Evolutionary conservation across 2,888 invertebrate genomes (phyloP), one percentile per base, ranked within the genome.

Genomic region (Xanthia togata): DNA sequence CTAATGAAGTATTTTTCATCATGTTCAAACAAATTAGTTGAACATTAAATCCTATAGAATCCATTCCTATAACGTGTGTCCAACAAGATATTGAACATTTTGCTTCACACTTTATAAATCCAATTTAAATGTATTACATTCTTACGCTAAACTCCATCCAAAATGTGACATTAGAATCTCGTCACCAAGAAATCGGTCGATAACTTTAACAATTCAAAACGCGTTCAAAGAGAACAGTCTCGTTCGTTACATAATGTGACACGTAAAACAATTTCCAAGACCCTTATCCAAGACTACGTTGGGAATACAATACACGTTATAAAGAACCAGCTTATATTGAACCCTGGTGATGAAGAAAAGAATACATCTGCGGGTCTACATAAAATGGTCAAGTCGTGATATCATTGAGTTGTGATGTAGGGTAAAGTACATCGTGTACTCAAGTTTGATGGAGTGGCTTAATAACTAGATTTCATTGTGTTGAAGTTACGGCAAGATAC

Each of bases 251-350:
- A 93, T 91, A 93, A 94, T 92, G 92, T 91, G 92, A 93, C 93
- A 94, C 93, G 93, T 94, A 93, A 94, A 94, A 94, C 93, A 94
- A 94, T 94, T 94, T 93, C 92, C 91, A 90, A 91, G 89, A 90
- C 91, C 92, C 93, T 93, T 93, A 93, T 91, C 91, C 90, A 86
- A 89, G 90, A 87, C 90, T 90, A 88, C 90, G 90, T 83, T 84
- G 88, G 72, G 93, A 93, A 93, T 93, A 93, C 92, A 92, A 93
- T 92, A 93, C 91, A 91, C 85, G 88, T 70, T 80, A 69, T 76
- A 81, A 79, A 72, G 64, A 76, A 81, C 91, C 90, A 89, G 76
- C 70, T 55, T 70, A 78, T 57, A 4, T 68, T 82, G 88, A 86
- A 76, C 84, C 68, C 35, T 55, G n/a, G 50, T 60, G 55, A 62